phyloP scores from a whole-genome alignment of 2,113 vertebrate species.

The Pangasianodon hypophthalmus region DNA sequence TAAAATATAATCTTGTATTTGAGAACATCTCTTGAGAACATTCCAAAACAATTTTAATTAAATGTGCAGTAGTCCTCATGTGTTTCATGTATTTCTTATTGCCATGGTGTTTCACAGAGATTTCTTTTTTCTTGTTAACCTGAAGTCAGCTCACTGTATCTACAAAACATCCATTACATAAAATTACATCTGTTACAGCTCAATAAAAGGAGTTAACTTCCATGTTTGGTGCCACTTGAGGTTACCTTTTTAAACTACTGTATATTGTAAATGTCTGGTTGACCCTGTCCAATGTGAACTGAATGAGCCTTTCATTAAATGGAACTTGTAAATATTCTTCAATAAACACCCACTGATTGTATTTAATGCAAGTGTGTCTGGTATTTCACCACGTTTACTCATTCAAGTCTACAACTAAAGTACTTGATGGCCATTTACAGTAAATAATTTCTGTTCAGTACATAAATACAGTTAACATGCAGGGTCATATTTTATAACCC shows the following conservation, averaged over 20 bases:
- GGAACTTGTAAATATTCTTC: conserved; percentile 71
- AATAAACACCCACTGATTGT: conserved; percentile 72
- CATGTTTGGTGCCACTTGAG: conserved; percentile 9
- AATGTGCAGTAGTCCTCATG: not conserved
- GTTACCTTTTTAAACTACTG: conserved; percentile 16
- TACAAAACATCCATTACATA: not conserved
- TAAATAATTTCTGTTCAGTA: not conserved
- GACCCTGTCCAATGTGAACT: conserved; percentile 54
- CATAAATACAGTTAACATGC: not conserved
- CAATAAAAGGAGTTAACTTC: not conserved
- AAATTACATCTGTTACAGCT: not conserved
- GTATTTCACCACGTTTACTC: not conserved
- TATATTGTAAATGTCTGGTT: conserved; percentile 30
- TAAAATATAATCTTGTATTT: not conserved
- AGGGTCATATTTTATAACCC: not conserved
- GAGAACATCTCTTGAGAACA: not conserved
- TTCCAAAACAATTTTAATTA: not conserved
- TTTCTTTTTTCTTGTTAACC: not conserved
- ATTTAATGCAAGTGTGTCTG: conserved; percentile 42
- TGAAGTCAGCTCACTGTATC: not conserved
- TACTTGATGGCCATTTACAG: not conserved
- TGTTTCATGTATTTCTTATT: not conserved
- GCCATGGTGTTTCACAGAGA: not conserved
- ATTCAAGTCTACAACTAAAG: not conserved
- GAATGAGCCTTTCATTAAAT: conserved; percentile 43